Conservation (phyloP, 2,113 vertebrate genomes). For the Electrona antarctica region DNA sequence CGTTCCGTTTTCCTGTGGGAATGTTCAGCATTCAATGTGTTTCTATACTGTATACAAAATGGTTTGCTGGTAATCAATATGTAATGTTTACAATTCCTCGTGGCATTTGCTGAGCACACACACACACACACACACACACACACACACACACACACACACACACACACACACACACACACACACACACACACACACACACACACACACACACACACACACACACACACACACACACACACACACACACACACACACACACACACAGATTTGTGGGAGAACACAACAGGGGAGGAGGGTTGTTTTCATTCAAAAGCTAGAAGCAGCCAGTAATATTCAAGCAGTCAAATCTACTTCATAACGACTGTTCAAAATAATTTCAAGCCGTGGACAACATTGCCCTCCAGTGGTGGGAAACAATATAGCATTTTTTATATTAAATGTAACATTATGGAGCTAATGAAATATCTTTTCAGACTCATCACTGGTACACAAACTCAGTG, state of each 20-base stretch:
- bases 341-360: neutral
- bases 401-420: conserved; percentile 22
- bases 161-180: neutral
- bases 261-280: conserved; percentile 2
- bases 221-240: neutral
- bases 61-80: too few relatives aligned
- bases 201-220: conserved; percentile 3
- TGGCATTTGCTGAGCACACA: neutral
- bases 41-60: too few relatives aligned
- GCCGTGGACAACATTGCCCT: conserved; percentile 40
- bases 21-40: too few relatives aligned
- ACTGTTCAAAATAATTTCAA: neutral
- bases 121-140: neutral
- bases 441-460: too few relatives aligned
- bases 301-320: conserved; percentile 61
- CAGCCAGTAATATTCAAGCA: conserved; percentile 52
- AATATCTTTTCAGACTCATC: too few relatives aligned
- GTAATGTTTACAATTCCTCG: too few relatives aligned
- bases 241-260: neutral
- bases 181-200: neutral
- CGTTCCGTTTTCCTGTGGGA: too few relatives aligned
- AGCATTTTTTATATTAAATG: too few relatives aligned
- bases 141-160: conserved; percentile 2
- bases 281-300: conserved; percentile 20
- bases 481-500: too few relatives aligned